Evolutionary conservation across 2,888 invertebrate species (phyloP).

Genomic region (Calameuta filiformis): DNA sequence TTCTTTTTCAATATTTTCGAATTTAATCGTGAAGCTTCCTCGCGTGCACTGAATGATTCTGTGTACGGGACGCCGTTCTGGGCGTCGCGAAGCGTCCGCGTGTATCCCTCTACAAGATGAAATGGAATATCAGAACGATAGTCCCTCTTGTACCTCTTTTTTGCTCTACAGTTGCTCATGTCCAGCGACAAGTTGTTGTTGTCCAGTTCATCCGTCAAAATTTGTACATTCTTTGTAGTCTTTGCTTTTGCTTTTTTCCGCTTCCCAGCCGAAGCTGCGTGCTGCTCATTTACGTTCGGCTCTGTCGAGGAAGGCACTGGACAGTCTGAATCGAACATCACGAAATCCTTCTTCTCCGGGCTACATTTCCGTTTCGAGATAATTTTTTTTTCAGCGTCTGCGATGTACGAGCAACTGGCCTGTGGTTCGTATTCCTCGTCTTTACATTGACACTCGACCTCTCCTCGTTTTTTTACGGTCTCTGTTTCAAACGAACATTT

Average conservation of each 20-base stretch:
- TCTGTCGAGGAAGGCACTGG: neutral
- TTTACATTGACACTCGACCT: too few relatives aligned
- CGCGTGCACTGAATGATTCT: neutral
- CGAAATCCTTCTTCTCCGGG: too few relatives aligned
- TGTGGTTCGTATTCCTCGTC: too few relatives aligned
- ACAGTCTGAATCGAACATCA: neutral
- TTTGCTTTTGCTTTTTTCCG: neutral
- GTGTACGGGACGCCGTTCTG: neutral
- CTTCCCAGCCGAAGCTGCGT: neutral
- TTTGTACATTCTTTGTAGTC: neutral
- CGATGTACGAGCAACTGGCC: too few relatives aligned
- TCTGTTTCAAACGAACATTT: too few relatives aligned
- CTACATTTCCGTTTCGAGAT: too few relatives aligned
- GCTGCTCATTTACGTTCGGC: neutral
- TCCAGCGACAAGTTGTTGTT: neutral
- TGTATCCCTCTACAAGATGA: neutral
- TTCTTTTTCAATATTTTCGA: constrained; percentile 27
- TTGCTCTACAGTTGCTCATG: neutral
- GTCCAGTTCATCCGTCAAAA: neutral
- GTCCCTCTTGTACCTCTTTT: neutral
- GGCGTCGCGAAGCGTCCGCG: neutral
- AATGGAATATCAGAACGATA: neutral
- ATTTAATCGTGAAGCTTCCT: constrained; percentile 19
- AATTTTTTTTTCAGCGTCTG: too few relatives aligned
- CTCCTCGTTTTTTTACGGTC: too few relatives aligned